A percentile compares a stretch with the other conserved stretches of the same genome.
Evolutionary conservation across 2,797 vertebrate species (phyloP).

Genomic region (Ptychobarbus kaznakovi): DNA sequence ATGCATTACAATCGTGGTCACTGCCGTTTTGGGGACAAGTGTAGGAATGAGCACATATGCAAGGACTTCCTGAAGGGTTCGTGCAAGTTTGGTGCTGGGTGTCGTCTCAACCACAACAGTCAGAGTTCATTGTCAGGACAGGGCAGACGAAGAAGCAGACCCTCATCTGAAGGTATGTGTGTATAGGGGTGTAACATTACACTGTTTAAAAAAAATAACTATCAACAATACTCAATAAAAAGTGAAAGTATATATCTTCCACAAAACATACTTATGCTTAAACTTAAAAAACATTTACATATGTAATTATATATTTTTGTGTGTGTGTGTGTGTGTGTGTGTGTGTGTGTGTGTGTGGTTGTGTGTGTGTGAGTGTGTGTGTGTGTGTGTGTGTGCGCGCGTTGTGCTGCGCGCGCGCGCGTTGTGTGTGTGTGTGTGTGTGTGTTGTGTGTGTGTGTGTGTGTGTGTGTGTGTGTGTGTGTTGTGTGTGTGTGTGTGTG

Average conservation of each 20-base stretch:
- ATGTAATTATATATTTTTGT: background rate
- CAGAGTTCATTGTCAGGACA: background rate
- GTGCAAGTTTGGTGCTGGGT: slow-evolving; percentile 65
- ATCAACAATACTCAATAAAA: background rate
- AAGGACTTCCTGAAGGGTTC: slow-evolving; percentile 63
- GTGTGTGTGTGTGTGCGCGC: too few species aligned
- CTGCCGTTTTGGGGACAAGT: slow-evolving; percentile 64
- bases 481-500: too few species aligned
- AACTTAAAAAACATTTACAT: background rate
- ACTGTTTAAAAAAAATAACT: background rate
- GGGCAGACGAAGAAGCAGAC: background rate
- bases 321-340: too few species aligned
- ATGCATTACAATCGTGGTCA: slow-evolving; percentile 68
- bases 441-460: too few species aligned
- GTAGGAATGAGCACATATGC: slow-evolving; percentile 70
- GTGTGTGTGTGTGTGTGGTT: too few species aligned
- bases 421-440: too few species aligned
- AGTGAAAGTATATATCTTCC: background rate
- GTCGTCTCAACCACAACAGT: slow-evolving; percentile 65
- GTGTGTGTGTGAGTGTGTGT: too few species aligned
- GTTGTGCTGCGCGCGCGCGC: too few species aligned
- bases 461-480: too few species aligned
- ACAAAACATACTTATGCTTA: background rate
- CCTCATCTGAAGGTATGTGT: slow-evolving; percentile 43
- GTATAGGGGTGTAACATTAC: background rate